Evolutionary conservation across 2,113 vertebrate species (phyloP).

Genomic region (Pangasianodon hypophthalmus): DNA sequence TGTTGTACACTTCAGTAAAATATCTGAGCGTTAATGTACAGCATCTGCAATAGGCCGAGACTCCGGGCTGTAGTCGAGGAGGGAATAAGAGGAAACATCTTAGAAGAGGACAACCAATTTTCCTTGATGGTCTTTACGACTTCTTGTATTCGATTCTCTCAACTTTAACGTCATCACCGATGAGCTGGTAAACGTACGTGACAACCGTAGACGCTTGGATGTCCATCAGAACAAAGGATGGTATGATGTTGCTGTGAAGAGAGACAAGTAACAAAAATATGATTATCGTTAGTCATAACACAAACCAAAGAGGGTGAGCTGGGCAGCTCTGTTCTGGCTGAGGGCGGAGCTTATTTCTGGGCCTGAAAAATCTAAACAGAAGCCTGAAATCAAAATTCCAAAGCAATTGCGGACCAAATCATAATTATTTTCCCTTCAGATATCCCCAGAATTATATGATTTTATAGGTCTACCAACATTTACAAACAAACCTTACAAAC

Average conservation of each 20-base stretch:
- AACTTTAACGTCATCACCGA: constrained; percentile 97
- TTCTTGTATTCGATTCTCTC: constrained; percentile 99
- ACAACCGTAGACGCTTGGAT: constrained; percentile 98
- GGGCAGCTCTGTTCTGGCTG: neutral
- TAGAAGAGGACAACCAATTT: constrained; percentile 32
- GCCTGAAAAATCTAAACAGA: neutral
- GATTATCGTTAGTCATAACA: neutral
- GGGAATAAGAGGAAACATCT: constrained; percentile 71
- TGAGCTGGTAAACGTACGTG: constrained; percentile 97
- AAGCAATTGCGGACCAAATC: neutral
- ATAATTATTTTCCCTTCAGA: neutral
- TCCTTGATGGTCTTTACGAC: constrained; percentile 72
- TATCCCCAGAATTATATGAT: neutral
- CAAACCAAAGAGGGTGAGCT: neutral
- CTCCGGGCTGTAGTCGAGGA: constrained; percentile 62
- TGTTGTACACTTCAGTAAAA: constrained; percentile 69
- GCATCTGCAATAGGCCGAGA: constrained; percentile 56
- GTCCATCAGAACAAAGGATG: constrained; percentile 98
- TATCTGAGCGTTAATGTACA: constrained; percentile 59
- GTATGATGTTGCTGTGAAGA: constrained; percentile 91
- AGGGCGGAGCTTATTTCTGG: neutral
- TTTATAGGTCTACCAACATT: neutral
- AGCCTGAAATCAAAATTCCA: neutral
- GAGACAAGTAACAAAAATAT: neutral
- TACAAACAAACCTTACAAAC: neutral